Base-by-base conservation (phyloP, 2,113 vertebrate genomes). In the Willisornis vidua region DNA sequence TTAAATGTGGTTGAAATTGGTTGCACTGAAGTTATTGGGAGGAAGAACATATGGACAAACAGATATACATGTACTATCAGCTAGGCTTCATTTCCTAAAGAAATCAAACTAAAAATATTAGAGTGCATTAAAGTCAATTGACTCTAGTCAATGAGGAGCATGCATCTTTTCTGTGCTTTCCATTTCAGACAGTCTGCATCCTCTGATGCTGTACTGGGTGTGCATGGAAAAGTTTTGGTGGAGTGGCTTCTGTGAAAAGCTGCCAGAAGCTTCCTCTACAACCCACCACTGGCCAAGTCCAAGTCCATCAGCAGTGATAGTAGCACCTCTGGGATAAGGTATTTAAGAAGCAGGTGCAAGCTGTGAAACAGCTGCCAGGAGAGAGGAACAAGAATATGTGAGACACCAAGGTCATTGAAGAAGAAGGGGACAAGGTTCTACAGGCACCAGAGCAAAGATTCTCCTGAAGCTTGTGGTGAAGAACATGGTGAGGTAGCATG, bases 21-120 rank as follows among this genome's bases (percentile, higher is more conserved):
- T 91, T 90, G 61, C 1, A 0, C 55, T 74, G 73, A 45, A 93
- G 58, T 80, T 87, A 78, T 55, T 87, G 41, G 62, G 58, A 87
- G 80, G 51, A 81, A 84, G 72, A 94, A 92, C 92, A 92, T 88
- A 84, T 74, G 90, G 90, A 71, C 72, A 89, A 93, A 65, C 71
- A 88, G 72, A 88, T 71, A 92, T 16, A 63, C 59, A 61, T 4
- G 26, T 66, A 83, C 68, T 67, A 43, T 67, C 73, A 92, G 51
- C n/a, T 48, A 67, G 43, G 61, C 59, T 94, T 92, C 52, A 67
- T 87, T 90, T 96, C 83, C 63, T n/a, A 28, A 85, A 37, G 41
- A 85, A 94, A 70, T 77, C 55, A 81, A 81, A 84, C 76, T 84
- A 75, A 92, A 79, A 90, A 91, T 95, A 72, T 39, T 78, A 45